Evolutionary conservation across 1,140 invertebrate genomes (phyloP), one percentile per base, ranked within the genome.

Genomic region (Amphibalanus amphitrite): DNA sequence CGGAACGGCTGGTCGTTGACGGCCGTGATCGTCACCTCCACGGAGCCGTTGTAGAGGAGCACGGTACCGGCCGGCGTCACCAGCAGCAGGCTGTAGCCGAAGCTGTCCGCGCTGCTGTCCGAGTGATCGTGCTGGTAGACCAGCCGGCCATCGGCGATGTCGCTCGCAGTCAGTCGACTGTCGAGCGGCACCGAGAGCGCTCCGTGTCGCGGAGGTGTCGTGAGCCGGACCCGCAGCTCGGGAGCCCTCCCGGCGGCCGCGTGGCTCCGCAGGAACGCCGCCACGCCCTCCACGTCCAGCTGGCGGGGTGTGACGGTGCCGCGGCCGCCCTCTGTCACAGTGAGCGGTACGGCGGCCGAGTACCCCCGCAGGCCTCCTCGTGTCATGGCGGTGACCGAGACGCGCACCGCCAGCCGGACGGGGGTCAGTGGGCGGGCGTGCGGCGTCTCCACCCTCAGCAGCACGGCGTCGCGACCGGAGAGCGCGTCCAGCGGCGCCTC

Each of bases 1-100:
- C 84, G 84, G 77, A 97, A 96, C 1, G 87, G 88, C 79, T 95
- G 86, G 80, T 98, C 94, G 78, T 98, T 97, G 0, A 96, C 87
- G 0, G 93, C 92, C 71, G 84, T 84, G n/a, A 97, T 85, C 20
- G 82, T 83, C 1, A 97, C 86, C 3, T 87, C 85, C 29, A 96
- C 84, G 4, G 88, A 90, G 30, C 90, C 83, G 76, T 92, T 92
- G 76, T 90, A 91, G 0, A 93, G 80, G 8, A 89, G 82, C 3
- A 92, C 86, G 75, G 90, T 86, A 15, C 75, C 71, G 67, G 71
- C 75, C 40, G 77, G 72, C 70, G 72, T 69, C 85, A 82, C 74
- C 15, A 93, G 79, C 72, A 87, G 89, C 0, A 94, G 78, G 0
- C 88, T 87, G 79, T 93, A 87, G 15, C 86, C 83, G 40, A 92